Base-by-base conservation (phyloP, 2,797 vertebrate species). In the Propithecus perrieri region DNA sequence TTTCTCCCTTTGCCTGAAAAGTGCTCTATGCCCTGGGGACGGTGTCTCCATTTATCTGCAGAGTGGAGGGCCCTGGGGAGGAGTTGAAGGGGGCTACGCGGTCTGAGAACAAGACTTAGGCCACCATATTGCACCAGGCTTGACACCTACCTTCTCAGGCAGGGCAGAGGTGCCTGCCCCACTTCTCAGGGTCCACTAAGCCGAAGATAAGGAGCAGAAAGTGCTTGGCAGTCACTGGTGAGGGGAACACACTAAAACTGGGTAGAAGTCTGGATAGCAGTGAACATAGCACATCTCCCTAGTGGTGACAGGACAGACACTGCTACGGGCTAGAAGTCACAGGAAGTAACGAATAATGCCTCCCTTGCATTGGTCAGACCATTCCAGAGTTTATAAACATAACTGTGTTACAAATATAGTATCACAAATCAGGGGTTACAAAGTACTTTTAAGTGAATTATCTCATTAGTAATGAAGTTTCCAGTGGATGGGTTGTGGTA, bases 81-180 rank as follows among this genome's bases (percentile, higher is more conserved):
- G 41, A 61, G 55, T 2, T 1, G 53, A 41, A 22, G 28, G 35
- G 59, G 57, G 48, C 4, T 12, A 61, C 2, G 6, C 8, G 33
- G 74, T 41, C 24, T 74, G 17, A 41, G 46, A 43, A 46, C 10
- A 78, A 26, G 13, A 35, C 8, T 12, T 2, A 79, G 57, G n/a
- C 10, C 35, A 26, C 69, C 41, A 26, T 0, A 4, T 4, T 5
- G 57, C 48, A 67, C 3, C 0, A 1, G 79, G 30, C 33, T 28
- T 43, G 35, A 81, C 2, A 15, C 18, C 33, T 38, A n/a, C 81
- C n/a, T 63, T 2, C 3, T 15, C 26, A 38, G 63, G 74, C 28
- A 11, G 6, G 17, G 33, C 2, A 46, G 46, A 69, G n/a, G 35
- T 41, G 59, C 30, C 24, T 0, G 50, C 20, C 33, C 22, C 7